phyloP scores from a whole-genome alignment of 2,113 vertebrate species.

The Sitta europaea region DNA sequence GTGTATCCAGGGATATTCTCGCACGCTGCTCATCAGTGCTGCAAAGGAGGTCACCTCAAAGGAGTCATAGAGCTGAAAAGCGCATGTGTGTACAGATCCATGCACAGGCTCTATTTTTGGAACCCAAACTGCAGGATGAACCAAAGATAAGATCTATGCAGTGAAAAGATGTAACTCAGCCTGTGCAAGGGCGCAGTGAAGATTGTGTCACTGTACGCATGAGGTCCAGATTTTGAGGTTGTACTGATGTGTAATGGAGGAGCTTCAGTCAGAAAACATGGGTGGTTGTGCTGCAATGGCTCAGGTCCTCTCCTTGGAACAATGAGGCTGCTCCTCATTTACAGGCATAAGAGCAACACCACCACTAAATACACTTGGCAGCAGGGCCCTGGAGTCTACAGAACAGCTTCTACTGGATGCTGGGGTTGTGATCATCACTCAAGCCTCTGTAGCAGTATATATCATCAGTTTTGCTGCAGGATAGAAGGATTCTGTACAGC shows the following conservation, averaged over 20 bases:
- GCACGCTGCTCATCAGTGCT: neutral
- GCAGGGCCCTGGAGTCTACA: neutral
- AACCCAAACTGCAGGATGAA: neutral
- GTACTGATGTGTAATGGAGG: neutral
- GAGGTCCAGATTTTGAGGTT: neutral
- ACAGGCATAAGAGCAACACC: neutral
- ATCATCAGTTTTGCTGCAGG: neutral
- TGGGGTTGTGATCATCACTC: neutral
- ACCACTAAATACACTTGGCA: neutral
- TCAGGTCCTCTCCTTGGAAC: neutral
- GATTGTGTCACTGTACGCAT: rapidly evolving
- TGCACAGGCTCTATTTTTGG: neutral
- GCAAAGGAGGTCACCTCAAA: constrained; percentile 11
- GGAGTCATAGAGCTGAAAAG: neutral
- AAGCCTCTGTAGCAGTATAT: neutral
- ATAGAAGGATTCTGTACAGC: neutral
- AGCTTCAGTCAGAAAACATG: neutral
- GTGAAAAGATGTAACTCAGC: neutral
- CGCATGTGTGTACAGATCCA: neutral
- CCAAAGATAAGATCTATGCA: neutral
- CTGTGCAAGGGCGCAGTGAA: neutral
- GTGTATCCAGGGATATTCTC: neutral
- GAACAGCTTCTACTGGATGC: neutral
- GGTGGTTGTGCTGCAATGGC: rapidly evolving
- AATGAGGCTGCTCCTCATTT: neutral